phyloP scores from a whole-genome alignment of 2,888 invertebrate species.

The Scaptomyza parva region DNA sequence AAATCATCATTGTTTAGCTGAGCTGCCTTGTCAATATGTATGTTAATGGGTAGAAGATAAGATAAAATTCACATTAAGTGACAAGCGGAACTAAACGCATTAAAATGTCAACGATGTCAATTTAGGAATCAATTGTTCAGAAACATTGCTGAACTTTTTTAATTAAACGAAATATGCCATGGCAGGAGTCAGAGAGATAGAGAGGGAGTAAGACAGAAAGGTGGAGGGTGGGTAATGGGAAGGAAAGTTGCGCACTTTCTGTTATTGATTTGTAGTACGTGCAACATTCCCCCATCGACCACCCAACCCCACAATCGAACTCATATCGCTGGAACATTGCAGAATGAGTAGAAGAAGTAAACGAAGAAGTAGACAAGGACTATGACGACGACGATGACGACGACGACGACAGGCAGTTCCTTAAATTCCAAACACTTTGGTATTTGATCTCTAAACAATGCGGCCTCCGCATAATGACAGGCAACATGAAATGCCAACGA shows the following conservation, averaged over 20 bases:
- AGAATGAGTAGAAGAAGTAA: slow-evolving; percentile 10
- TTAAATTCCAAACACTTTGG: slow-evolving; percentile 75
- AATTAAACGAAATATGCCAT: slow-evolving; percentile 70
- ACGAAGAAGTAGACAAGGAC: background rate
- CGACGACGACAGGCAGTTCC: slow-evolving; percentile 36
- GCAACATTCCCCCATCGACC: slow-evolving; percentile 3
- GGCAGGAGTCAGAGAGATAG: background rate
- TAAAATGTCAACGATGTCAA: slow-evolving; percentile 70
- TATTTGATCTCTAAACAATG: slow-evolving; percentile 77
- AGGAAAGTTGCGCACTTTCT: slow-evolving; percentile 37
- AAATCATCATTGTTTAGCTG: slow-evolving; percentile 14
- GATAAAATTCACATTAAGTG: slow-evolving; percentile 54
- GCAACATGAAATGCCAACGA: slow-evolving; percentile 65
- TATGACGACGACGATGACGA: background rate
- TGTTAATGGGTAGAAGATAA: slow-evolving; percentile 48
- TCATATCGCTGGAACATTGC: slow-evolving; percentile 30
- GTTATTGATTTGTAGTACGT: slow-evolving; percentile 71
- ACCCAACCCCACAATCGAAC: slow-evolving; percentile 36
- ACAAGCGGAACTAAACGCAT: slow-evolving; percentile 67
- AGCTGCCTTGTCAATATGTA: slow-evolving; percentile 37
- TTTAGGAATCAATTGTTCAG: slow-evolving; percentile 69
- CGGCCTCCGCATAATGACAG: slow-evolving; percentile 68
- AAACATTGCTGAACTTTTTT: slow-evolving; percentile 71
- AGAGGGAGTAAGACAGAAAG: background rate
- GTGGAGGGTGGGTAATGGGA: background rate